These are phyloP conservation scores for Andrena haemorrhoa DNA, from an alignment of 2,888 invertebrate species.

Conservation along the genomic window DNA sequence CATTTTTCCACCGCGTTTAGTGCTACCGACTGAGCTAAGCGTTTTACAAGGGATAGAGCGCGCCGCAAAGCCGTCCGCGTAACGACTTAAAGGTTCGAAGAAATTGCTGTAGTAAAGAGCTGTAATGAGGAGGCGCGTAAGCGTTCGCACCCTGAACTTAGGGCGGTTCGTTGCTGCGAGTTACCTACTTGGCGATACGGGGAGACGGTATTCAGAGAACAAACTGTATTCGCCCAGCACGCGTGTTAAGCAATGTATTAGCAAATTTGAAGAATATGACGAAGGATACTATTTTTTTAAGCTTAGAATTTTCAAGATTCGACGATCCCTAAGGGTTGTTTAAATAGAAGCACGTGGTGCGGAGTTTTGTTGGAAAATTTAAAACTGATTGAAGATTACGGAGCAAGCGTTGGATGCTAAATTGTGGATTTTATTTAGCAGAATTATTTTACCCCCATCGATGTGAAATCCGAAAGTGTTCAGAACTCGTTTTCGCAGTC, in stretches of 20 bases:
- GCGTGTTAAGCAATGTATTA: background rate
- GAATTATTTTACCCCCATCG: background rate
- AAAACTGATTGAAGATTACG: background rate
- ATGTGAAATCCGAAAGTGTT: background rate
- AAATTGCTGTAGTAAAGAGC: constrained; percentile 65
- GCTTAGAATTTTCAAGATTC: background rate
- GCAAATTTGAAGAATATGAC: background rate
- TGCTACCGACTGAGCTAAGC: constrained; percentile 19
- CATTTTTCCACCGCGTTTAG: constrained; percentile 50
- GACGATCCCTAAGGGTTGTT: background rate
- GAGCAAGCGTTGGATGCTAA: background rate
- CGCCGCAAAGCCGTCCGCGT: constrained; percentile 29
- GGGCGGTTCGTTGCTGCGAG: constrained; percentile 30
- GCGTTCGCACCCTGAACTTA: constrained; percentile 67
- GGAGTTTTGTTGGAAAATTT: background rate
- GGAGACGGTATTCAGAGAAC: constrained; percentile 50
- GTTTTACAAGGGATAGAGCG: constrained; percentile 41
- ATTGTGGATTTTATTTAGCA: background rate
- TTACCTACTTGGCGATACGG: constrained; percentile 50
- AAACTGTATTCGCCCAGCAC: constrained; percentile 39
- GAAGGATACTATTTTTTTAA: too few relatives aligned
- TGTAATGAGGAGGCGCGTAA: constrained; percentile 64
- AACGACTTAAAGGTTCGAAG: constrained; percentile 65
- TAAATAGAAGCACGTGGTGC: background rate
- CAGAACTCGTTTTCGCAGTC: constrained; percentile 17